phyloP scores from a whole-genome alignment of 2,113 vertebrate species.

The Bujurquina vittata region DNA sequence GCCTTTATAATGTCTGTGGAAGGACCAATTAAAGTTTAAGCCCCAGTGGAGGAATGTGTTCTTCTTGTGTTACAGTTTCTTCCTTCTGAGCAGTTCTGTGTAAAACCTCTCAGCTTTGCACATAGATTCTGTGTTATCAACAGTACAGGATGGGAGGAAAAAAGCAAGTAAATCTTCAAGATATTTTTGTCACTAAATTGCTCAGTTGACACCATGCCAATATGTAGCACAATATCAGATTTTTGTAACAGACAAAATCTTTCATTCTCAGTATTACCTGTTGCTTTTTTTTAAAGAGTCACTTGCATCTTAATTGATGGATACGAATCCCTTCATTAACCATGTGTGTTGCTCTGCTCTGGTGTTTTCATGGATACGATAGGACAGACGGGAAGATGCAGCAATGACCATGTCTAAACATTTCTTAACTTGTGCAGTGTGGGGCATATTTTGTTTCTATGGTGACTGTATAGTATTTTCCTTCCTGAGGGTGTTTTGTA shows the following conservation, averaged over 20 bases:
- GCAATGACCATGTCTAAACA: constrained; percentile 26
- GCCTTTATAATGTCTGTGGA: neutral
- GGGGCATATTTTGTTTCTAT: constrained; percentile 47
- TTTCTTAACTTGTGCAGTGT: constrained; percentile 7
- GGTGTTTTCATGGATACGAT: constrained; percentile 33
- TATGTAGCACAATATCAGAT: neutral
- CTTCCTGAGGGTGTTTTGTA: constrained; percentile 21
- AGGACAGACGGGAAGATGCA: constrained; percentile 26
- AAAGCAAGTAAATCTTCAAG: neutral
- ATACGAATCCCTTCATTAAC: constrained; percentile 38
- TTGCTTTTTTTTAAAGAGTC: neutral
- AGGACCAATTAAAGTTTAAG: neutral
- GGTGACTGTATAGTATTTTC: constrained; percentile 21
- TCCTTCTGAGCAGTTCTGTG: neutral
- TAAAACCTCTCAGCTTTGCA: neutral
- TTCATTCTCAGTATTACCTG: neutral
- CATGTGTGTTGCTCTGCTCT: constrained; percentile 9
- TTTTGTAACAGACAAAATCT: neutral
- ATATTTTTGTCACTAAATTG: constrained; percentile 1
- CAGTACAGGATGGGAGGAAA: neutral
- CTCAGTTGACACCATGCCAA: neutral
- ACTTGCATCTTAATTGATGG: constrained; percentile 36
- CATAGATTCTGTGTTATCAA: neutral
- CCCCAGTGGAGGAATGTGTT: neutral
- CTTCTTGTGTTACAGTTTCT: neutral